These are phyloP conservation scores for Aphelenchoides avenae DNA, from an alignment of 1,140 invertebrate genomes.

Conservation along the genomic window DNA sequence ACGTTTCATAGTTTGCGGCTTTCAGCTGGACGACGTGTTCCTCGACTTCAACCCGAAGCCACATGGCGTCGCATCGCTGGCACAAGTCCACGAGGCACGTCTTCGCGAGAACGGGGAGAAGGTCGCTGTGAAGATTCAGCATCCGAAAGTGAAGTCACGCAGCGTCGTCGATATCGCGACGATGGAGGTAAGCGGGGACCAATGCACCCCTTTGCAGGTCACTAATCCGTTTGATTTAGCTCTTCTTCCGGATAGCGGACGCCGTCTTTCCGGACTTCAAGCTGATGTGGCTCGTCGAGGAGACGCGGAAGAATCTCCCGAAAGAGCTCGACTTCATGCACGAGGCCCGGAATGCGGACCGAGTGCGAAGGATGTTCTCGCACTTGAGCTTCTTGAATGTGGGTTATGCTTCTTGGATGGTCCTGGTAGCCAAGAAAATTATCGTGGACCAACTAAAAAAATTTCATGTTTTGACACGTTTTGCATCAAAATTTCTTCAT, in stretches of 20 bases:
- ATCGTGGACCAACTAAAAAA: no score
- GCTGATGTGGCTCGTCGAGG: slow-evolving; percentile 81
- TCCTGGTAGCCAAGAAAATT: no score
- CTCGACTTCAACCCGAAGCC: slow-evolving; percentile 76
- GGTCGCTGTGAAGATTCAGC: slow-evolving; percentile 94
- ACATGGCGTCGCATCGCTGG: slow-evolving; percentile 87
- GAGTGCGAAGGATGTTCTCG: slow-evolving; percentile 64
- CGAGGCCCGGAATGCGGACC: slow-evolving; percentile 88
- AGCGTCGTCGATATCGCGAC: slow-evolving; percentile 83
- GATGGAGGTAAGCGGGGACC: slow-evolving; percentile 71
- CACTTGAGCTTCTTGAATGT: slow-evolving; percentile 68
- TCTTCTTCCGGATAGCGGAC: slow-evolving; percentile 74
- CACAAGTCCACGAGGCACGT: slow-evolving; percentile 85
- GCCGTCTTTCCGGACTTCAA: slow-evolving; percentile 90
- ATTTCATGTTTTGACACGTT: no score
- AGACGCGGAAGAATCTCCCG: slow-evolving; percentile 63
- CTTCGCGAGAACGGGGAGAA: slow-evolving; percentile 73
- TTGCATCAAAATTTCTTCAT: no score
- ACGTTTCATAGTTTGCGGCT: no score
- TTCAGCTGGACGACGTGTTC: slow-evolving; percentile 75
- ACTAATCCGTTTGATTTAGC: no score
- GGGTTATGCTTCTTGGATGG: no score
- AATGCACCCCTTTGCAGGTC: neutral
- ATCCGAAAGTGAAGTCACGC: slow-evolving; percentile 79
- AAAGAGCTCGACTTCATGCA: slow-evolving; percentile 83